Evolutionary conservation across 2,797 vertebrate species (phyloP), one percentile per base, ranked within the genome.

Genomic region (Chloroceryle inda): DNA sequence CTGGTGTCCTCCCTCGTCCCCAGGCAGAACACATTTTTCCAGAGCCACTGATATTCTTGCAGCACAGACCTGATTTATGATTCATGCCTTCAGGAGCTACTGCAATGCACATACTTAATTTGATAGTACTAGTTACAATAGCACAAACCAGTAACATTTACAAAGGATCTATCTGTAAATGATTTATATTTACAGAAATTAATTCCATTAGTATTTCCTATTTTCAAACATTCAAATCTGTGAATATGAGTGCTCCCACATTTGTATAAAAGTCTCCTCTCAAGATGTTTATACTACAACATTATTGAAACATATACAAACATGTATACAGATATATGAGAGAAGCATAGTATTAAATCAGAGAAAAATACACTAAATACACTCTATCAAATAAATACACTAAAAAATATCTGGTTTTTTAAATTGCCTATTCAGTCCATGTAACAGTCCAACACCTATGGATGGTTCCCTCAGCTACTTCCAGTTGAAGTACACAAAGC

Each of bases 11-110:
- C 89, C 88, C 61, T 80, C 1, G 2, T 77, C n/a, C 62, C 62
- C 29, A 81, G 71, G 78, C 87, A 88, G 81, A 80, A 79, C 82
- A 62, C 62, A 88, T 93, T 94, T 92, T 95, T 96, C 85, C 59
- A n/a, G 53, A 92, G 89, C 76, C 91, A 83, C 81, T 44, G 76
- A 88, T 85, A 85, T 26, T 71, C 75, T 33, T 85, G 68, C 67
- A 85, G 84, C 35, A 52, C n/a, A 74, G 79, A 58, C 37, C 64
- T 94, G 82, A 77, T 72, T 92, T 83, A 92, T 62, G 53, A 61
- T 20, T 7, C 18, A 47, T 61, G 72, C 53, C 75, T 83, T 67
- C 83, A 61, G 37, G 73, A 95, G 82, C 38, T 80, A 47, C 82
- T 50, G 88, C 66, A 83, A 11, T 11, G 50, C 53, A 62, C 19